A percentile compares a stretch with the other conserved stretches of the same genome.
These are phyloP conservation scores for Scalopus aquaticus DNA, from an alignment of 2,113 vertebrate genomes.

Conservation along the genomic window DNA sequence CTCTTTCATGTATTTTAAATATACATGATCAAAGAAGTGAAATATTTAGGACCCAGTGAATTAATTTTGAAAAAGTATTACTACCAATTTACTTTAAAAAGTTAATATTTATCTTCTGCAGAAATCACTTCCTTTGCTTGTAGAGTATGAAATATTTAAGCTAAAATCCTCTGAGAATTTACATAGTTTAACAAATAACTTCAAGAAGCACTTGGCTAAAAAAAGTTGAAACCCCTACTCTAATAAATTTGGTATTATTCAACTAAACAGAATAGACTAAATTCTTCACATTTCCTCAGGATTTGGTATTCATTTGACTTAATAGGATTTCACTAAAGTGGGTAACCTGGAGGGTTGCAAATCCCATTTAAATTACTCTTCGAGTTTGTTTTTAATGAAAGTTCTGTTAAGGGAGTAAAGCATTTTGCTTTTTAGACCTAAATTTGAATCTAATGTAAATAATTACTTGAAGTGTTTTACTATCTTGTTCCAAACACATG, in stretches of 20 bases:
- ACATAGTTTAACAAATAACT: slow-evolving; percentile 21
- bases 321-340: slow-evolving; percentile 55
- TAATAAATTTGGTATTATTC: slow-evolving; percentile 48
- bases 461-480: slow-evolving; percentile 21
- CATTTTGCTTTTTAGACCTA: neutral
- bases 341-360: slow-evolving; percentile 44
- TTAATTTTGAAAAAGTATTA: neutral
- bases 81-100: neutral
- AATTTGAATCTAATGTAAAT: slow-evolving; percentile 17
- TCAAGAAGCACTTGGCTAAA: neutral
- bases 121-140: neutral
- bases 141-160: slow-evolving; percentile 21
- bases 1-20: neutral
- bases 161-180: neutral
- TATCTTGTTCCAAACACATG: neutral
- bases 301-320: slow-evolving; percentile 64
- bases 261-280: slow-evolving; percentile 15
- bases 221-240: neutral
- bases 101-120: neutral
- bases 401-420: neutral
- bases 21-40: neutral
- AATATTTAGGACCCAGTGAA: neutral
- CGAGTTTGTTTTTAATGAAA: slow-evolving; percentile 49
- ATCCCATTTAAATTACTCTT: slow-evolving; percentile 59
- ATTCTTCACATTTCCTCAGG: slow-evolving; percentile 50